phyloP scores from a whole-genome alignment of 2,113 vertebrate species.

The Synodontis membranacea region DNA sequence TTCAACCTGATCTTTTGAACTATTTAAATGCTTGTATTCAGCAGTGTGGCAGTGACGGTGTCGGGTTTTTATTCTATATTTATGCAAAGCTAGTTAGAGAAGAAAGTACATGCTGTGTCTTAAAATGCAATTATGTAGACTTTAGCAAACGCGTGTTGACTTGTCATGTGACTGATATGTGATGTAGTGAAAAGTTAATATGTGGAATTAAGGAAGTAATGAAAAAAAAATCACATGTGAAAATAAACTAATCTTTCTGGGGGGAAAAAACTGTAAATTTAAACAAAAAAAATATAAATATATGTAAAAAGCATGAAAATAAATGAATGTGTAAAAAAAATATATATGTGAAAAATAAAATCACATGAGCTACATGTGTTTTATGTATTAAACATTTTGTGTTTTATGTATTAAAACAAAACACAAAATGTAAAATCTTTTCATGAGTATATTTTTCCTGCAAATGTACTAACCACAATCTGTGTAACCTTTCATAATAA shows the following conservation, averaged over 20 bases:
- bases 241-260: neutral
- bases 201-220: neutral
- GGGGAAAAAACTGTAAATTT: neutral
- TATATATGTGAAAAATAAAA: neutral
- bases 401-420: neutral
- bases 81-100: neutral
- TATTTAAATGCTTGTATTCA: neutral
- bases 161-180: neutral
- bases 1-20: neutral
- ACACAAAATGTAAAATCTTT: neutral
- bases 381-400: neutral
- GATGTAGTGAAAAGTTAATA: neutral
- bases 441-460: neutral
- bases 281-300: neutral
- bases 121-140: neutral
- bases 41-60: neutral
- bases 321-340: neutral
- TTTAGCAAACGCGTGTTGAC: neutral
- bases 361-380: neutral
- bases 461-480: neutral
- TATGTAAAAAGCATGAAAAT: neutral
- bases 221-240: neutral
- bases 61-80: neutral
- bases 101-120: neutral
- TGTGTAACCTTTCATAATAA: neutral